Conservation (phyloP, 1,140 invertebrate species). For the Drosophila arawakana region DNA sequence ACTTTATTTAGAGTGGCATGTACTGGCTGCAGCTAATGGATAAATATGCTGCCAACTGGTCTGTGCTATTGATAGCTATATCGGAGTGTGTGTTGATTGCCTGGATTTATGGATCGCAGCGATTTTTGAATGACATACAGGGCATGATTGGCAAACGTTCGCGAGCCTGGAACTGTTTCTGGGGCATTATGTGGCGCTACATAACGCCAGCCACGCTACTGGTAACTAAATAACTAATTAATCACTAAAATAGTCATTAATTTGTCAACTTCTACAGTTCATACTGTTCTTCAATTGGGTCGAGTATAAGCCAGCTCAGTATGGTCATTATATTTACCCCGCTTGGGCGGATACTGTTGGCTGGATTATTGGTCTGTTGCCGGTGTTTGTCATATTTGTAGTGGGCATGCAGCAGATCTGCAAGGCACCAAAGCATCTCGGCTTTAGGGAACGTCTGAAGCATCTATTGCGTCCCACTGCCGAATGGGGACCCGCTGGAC, state of each 20-base stretch:
- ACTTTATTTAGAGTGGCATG: constrained; percentile 89
- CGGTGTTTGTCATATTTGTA: constrained; percentile 89
- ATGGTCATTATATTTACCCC: constrained; percentile 91
- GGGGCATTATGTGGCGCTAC: constrained; percentile 92
- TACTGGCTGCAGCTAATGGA: constrained; percentile 94
- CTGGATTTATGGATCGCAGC: constrained; percentile 93
- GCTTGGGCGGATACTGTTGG: constrained; percentile 91
- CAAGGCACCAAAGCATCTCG: constrained; percentile 86
- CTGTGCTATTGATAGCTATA: constrained; percentile 92
- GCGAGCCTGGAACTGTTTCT: constrained; percentile 90
- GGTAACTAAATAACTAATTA: constrained; percentile 69
- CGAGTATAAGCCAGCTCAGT: constrained; percentile 90
- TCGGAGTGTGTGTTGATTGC: constrained; percentile 91
- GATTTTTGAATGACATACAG: constrained; percentile 92
- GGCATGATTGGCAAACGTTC: constrained; percentile 91
- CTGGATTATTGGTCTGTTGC: constrained; percentile 90
- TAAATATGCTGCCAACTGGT: constrained; percentile 94
- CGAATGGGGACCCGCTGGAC: constrained; percentile 85
- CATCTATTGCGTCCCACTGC: constrained; percentile 78
- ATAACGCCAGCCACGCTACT: constrained; percentile 91
- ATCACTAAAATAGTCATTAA: not conserved
- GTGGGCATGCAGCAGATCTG: constrained; percentile 88
- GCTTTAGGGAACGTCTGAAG: constrained; percentile 85
- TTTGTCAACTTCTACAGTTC: constrained; percentile 86
- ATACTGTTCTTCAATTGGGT: constrained; percentile 94